phyloP scores from a whole-genome alignment of 2,888 invertebrate species.

The Atrina japonica region DNA sequence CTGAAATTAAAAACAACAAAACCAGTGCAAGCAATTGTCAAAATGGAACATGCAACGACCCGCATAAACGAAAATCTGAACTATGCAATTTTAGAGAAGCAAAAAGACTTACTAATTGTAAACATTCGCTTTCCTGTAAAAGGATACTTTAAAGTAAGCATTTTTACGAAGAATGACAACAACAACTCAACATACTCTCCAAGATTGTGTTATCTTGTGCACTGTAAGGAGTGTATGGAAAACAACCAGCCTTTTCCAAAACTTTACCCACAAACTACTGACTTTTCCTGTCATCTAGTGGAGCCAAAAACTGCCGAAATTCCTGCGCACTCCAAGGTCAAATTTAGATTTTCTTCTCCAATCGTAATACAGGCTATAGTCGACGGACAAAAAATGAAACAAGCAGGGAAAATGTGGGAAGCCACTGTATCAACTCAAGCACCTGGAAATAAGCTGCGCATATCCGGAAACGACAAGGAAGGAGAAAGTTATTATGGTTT shows the following conservation, averaged over 20 bases:
- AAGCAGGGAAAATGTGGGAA: slow-evolving; percentile 15
- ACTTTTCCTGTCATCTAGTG: slow-evolving; percentile 46
- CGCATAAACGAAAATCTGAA: slow-evolving; percentile 47
- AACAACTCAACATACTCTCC: slow-evolving; percentile 50
- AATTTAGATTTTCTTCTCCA: slow-evolving; percentile 43
- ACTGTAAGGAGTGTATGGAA: slow-evolving; percentile 36
- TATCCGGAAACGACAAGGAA: slow-evolving; percentile 14
- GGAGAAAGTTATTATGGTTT: slow-evolving; percentile 15
- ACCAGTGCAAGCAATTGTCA: slow-evolving; percentile 42
- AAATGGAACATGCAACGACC: slow-evolving; percentile 46
- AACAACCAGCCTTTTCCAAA: slow-evolving; percentile 50
- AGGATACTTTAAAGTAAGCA: slow-evolving; percentile 55
- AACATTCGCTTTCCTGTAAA: slow-evolving; percentile 51
- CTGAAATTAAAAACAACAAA: slow-evolving; percentile 48
- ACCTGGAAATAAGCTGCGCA: slow-evolving; percentile 6
- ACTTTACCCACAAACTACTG: slow-evolving; percentile 51
- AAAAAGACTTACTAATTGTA: slow-evolving; percentile 38
- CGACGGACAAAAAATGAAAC: slow-evolving; percentile 9
- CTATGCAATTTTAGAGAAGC: slow-evolving; percentile 48
- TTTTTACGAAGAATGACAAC: slow-evolving; percentile 50
- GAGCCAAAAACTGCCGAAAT: slow-evolving; percentile 51
- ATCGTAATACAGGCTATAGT: slow-evolving; percentile 17
- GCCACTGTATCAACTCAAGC: slow-evolving; percentile 14
- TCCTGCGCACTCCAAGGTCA: slow-evolving; percentile 46
- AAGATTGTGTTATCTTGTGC: slow-evolving; percentile 48